Percentiles rank a stretch among this genome's conserved stretches.
Evolutionary conservation across 2,888 invertebrate species (phyloP).

Genomic region (Steinernema carpocapsae): DNA sequence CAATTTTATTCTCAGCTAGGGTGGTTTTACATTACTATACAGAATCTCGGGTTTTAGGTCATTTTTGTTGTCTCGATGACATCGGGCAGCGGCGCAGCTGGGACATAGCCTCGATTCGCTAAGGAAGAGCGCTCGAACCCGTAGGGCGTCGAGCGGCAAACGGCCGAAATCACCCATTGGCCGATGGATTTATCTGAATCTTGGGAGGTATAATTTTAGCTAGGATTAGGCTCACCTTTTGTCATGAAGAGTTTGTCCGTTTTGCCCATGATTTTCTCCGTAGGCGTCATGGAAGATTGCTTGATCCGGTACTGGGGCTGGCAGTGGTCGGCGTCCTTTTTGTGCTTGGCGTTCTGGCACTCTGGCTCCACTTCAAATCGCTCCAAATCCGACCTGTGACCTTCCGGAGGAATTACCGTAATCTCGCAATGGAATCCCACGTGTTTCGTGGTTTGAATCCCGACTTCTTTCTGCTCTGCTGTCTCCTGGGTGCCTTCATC

Average conservation of each 20-base stretch:
- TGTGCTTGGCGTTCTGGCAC: slow-evolving; percentile 7
- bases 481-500: slow-evolving; percentile 10
- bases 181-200: slow-evolving; percentile 15
- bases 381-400: not conserved
- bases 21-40: not conserved
- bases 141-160: slow-evolving; percentile 18
- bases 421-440: slow-evolving; percentile 19
- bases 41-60: not conserved
- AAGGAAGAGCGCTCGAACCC: slow-evolving; percentile 20
- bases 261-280: slow-evolving; percentile 11
- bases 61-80: slow-evolving; percentile 28
- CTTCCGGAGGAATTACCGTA: slow-evolving; percentile 8
- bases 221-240: not conserved
- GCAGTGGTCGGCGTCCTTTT: slow-evolving; percentile 14
- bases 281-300: slow-evolving; percentile 23
- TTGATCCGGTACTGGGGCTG: slow-evolving; percentile 21
- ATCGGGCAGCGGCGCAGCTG: slow-evolving; percentile 34
- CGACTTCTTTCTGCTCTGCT: slow-evolving; percentile 3
- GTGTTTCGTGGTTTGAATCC: slow-evolving; percentile 11
- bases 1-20: no score
- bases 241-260: slow-evolving; percentile 22
- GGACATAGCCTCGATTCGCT: not conserved
- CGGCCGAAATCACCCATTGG: slow-evolving; percentile 19
- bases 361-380: not conserved
- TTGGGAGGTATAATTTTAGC: not conserved